These are phyloP conservation scores for Sporophila hypoxantha DNA, from an alignment of 2,113 vertebrate species.

Conservation along the genomic window DNA sequence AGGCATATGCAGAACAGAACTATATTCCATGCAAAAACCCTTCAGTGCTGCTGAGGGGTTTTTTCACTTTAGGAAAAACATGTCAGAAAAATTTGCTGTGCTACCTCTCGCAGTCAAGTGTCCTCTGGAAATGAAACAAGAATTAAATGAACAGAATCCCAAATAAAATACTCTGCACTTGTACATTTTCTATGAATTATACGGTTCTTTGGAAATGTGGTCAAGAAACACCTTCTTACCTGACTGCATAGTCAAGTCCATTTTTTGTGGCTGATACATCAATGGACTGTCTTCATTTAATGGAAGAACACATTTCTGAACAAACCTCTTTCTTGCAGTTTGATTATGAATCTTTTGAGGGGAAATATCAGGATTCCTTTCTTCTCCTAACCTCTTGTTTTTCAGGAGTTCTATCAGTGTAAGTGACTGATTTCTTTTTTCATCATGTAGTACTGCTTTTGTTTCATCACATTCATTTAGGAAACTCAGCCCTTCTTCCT, in stretches of 20 bases:
- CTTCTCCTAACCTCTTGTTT: conserved; percentile 83
- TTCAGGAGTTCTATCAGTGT: conserved; percentile 87
- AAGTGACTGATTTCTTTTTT: conserved; percentile 75
- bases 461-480: conserved; percentile 74
- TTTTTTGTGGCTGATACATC: conserved; percentile 78
- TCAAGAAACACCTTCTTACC: conserved; percentile 74
- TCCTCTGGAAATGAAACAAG: conserved; percentile 49
- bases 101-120: conserved; percentile 21
- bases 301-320: conserved; percentile 81
- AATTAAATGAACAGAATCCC: conserved; percentile 44
- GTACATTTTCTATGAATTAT: neutral
- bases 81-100: conserved; percentile 33
- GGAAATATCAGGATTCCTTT: conserved; percentile 67
- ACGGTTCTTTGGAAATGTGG: neutral
- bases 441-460: conserved; percentile 71
- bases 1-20: neutral
- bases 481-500: conserved; percentile 74
- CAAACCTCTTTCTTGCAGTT: conserved; percentile 80
- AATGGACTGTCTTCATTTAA: conserved; percentile 76
- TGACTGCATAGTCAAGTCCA: conserved; percentile 81
- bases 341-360: conserved; percentile 76
- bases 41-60: neutral
- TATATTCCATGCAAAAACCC: neutral
- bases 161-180: neutral
- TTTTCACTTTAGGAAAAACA: conserved; percentile 26